These are phyloP conservation scores for Cataglyphis livida DNA, from an alignment of 2,888 invertebrate species.

Conservation along the genomic window DNA sequence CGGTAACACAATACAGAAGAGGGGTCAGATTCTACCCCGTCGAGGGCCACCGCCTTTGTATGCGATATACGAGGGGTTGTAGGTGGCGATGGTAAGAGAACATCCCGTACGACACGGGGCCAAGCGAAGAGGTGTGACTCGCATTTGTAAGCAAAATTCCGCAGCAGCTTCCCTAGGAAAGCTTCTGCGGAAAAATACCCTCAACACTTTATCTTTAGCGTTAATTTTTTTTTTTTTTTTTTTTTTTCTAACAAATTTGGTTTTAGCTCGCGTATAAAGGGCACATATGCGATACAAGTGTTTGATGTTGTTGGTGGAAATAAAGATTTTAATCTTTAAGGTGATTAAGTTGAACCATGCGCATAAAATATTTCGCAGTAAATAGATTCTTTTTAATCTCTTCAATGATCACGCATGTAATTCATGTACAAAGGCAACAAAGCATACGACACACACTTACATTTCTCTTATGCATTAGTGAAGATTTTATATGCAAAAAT, in stretches of 20 bases:
- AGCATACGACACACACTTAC: not conserved
- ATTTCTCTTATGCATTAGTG: not conserved
- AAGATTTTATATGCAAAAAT: conserved; percentile 12
- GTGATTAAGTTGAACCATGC: not conserved
- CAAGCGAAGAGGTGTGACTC: conserved; percentile 64
- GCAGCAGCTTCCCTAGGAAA: not conserved
- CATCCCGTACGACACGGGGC: conserved; percentile 58
- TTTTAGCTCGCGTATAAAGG: not conserved
- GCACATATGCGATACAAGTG: not conserved
- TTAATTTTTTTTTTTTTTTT: not conserved
- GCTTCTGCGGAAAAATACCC: conserved; percentile 13
- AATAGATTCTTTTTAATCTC: not conserved
- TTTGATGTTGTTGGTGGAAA: not conserved
- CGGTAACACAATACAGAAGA: conserved; percentile 81
- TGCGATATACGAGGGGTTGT: conserved; percentile 61
- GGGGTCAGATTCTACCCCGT: conserved; percentile 82
- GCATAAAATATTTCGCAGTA: not conserved
- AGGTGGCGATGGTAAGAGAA: conserved; percentile 58
- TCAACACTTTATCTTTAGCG: not conserved
- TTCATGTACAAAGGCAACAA: not conserved
- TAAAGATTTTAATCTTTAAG: no score
- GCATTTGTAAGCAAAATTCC: conserved; percentile 51
- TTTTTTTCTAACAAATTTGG: not conserved
- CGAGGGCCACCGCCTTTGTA: conserved; percentile 76
- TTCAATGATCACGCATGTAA: not conserved